Percentiles rank a stretch among this genome's conserved stretches.
Conservation (phyloP, 2,888 invertebrate genomes). For the Cantharis rustica region DNA sequence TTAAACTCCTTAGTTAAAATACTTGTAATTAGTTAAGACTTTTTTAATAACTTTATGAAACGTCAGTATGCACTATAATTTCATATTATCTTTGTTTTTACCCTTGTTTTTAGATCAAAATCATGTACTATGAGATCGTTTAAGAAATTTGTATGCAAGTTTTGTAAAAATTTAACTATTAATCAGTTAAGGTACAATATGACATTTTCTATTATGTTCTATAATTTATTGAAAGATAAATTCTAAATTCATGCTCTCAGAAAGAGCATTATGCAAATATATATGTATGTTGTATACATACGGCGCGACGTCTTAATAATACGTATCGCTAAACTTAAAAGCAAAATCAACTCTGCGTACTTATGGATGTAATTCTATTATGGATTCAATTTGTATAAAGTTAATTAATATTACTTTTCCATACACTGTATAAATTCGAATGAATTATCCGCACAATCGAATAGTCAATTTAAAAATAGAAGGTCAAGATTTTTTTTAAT, state of each 20-base stretch:
- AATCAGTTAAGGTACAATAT: neutral
- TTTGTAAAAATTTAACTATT: neutral
- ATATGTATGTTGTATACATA: neutral
- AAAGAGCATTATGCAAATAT: neutral
- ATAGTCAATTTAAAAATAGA: neutral
- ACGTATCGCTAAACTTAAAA: neutral
- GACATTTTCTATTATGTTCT: neutral
- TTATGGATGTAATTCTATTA: neutral
- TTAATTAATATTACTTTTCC: neutral
- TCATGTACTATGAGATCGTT: no score
- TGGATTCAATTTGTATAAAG: neutral
- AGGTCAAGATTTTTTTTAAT: neutral
- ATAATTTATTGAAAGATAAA: neutral
- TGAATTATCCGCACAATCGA: neutral
- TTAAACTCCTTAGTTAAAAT: no score
- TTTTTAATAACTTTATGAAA: no score
- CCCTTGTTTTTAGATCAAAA: no score
- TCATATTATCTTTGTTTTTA: no score
- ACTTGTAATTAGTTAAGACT: no score
- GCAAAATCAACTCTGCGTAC: neutral
- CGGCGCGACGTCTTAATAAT: neutral
- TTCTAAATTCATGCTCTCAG: neutral
- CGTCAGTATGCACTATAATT: no score
- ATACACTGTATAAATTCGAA: neutral
- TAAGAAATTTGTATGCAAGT: neutral